Conservation (phyloP, 2,797 vertebrate genomes). For the Gobio occitaniae region DNA sequence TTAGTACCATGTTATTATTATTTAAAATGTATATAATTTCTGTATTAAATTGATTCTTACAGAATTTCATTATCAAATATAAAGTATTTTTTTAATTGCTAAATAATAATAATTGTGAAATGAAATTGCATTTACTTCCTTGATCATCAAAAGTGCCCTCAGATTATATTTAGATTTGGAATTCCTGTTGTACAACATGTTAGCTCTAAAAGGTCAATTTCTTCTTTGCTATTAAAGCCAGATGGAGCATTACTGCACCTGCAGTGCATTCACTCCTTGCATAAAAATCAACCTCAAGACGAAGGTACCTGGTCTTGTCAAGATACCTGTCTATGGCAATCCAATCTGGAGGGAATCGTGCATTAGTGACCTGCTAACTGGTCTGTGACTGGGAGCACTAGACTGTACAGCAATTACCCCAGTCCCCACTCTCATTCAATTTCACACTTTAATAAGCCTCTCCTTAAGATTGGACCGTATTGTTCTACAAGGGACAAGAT, state of each 20-base stretch:
- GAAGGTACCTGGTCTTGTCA: conserved; percentile 1
- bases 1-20: too few relatives aligned
- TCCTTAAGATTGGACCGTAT: conserved; percentile 40
- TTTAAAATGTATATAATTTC: too few relatives aligned
- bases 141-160: not conserved
- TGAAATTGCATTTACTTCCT: not conserved
- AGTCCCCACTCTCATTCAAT: conserved; percentile 49
- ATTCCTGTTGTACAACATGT: not conserved
- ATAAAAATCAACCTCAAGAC: conserved; percentile 26
- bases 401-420: conserved; percentile 56
- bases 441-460: conserved; percentile 61
- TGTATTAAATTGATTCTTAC: not conserved
- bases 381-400: conserved; percentile 45
- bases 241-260: conserved; percentile 25
- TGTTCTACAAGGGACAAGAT: conserved; percentile 30
- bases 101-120: not conserved
- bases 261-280: conserved; percentile 11
- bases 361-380: conserved; percentile 48
- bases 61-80: not conserved
- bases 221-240: not conserved
- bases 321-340: conserved; percentile 35
- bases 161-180: conserved; percentile 3
- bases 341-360: conserved; percentile 37
- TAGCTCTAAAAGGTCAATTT: conserved; percentile 9
- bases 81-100: not conserved